A percentile compares a stretch with the other conserved stretches of the same genome.
phyloP scores from a whole-genome alignment of 2,113 vertebrate species.

The Lagopus muta region DNA sequence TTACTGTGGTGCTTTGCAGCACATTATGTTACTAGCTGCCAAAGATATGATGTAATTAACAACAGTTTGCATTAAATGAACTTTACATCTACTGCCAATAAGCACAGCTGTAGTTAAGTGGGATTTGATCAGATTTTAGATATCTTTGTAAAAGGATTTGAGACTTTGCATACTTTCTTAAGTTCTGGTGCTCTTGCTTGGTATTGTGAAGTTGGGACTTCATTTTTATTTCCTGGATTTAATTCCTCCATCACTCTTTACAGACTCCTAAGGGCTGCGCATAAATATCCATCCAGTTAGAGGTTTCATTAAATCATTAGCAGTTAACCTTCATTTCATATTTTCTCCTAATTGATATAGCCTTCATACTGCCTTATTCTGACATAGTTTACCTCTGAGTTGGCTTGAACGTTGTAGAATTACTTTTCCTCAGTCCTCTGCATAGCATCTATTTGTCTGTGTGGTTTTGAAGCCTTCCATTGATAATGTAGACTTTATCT shows the following conservation, averaged over 20 bases:
- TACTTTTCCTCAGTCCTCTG: not conserved
- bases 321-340: not conserved
- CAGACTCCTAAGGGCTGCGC: not conserved
- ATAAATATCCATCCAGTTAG: not conserved
- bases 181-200: not conserved
- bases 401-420: not conserved
- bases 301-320: not conserved
- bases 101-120: not conserved
- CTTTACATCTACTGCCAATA: not conserved
- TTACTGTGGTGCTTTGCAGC: not conserved
- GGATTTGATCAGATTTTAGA: not conserved
- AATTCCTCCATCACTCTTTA: not conserved
- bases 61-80: not conserved
- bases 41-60: not conserved
- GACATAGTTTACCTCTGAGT: not conserved
- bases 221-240: not conserved
- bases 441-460: not conserved
- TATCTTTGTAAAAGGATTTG: not conserved
- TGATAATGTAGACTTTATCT: not conserved
- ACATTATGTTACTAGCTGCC: not conserved
- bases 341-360: not conserved
- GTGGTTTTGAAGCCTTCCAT: not conserved
- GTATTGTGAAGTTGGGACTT: not conserved
- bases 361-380: not conserved
- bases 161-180: not conserved